phyloP scores from a whole-genome alignment of 35 echinoderm and acorn worm genomes.

The Apostichopus californicus region DNA sequence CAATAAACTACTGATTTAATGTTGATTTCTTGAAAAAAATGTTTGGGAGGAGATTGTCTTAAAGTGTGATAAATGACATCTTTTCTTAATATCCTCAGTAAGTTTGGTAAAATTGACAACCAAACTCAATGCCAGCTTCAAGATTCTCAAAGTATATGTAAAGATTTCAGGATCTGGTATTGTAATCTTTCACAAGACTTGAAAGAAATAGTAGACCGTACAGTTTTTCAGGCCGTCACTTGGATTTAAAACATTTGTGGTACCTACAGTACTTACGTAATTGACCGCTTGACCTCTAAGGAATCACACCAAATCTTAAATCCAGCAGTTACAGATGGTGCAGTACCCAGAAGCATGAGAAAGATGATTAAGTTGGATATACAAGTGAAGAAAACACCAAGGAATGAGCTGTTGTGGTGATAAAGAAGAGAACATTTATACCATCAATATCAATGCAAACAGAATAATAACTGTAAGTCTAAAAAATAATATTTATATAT shows the following conservation, averaged over 20 bases:
- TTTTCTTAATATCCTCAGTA: no score
- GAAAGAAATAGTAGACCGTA: not conserved
- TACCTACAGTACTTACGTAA: slow-evolving; percentile 18
- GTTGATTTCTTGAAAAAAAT: no score
- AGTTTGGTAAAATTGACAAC: no score
- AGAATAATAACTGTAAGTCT: not conserved
- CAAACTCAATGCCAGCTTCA: no score
- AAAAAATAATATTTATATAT: no score
- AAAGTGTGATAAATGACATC: no score
- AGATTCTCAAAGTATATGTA: no score
- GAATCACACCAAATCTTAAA: slow-evolving; percentile 38
- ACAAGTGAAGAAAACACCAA: slow-evolving; percentile 30
- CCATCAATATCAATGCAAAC: not conserved
- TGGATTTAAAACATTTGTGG: not conserved
- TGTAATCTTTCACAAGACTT: not conserved
- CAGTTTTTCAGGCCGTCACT: not conserved
- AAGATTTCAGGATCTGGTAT: no score
- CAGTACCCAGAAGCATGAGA: slow-evolving; percentile 34
- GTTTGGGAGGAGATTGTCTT: no score
- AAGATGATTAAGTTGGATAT: slow-evolving; percentile 2
- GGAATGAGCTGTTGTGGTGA: slow-evolving; percentile 41
- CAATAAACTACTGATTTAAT: no score
- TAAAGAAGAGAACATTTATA: not conserved
- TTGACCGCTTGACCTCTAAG: not conserved
- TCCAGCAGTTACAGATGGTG: slow-evolving; percentile 12